phyloP scores from a whole-genome alignment of 2,113 vertebrate genomes.

The Ictidomys tridecemlineatus region DNA sequence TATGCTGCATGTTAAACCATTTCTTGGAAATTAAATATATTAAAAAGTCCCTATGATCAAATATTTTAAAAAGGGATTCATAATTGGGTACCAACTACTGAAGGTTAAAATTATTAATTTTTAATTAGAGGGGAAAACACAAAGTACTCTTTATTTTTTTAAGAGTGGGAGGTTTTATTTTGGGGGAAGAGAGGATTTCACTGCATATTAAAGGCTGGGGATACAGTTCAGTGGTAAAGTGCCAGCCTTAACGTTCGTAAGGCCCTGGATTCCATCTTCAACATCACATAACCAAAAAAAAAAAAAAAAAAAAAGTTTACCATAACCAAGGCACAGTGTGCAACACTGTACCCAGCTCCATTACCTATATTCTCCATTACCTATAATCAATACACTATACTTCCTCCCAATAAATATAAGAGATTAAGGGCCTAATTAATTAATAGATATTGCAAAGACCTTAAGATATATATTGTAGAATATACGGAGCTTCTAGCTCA shows the following conservation, averaged over 20 bases:
- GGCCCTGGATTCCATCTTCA: neutral
- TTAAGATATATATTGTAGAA: neutral
- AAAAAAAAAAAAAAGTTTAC: neutral
- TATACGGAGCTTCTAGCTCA: neutral
- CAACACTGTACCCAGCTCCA: neutral
- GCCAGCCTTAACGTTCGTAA: no score
- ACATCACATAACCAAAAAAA: no score
- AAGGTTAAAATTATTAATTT: slow-evolving; percentile 42
- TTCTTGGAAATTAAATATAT: slow-evolving; percentile 44
- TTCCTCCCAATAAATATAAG: neutral
- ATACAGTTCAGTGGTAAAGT: neutral
- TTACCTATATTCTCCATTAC: neutral
- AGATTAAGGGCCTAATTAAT: neutral
- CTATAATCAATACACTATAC: neutral
- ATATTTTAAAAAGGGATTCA: neutral
- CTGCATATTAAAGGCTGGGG: neutral
- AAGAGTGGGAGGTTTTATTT: neutral
- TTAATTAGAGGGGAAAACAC: neutral
- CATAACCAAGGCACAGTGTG: neutral
- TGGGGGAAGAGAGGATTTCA: neutral
- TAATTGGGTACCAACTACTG: neutral
- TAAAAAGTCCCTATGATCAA: slow-evolving; percentile 27
- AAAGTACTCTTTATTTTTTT: neutral
- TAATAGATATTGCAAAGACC: neutral
- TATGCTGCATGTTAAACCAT: neutral